Percentiles rank a stretch among this genome's conserved stretches.
Evolutionary conservation across 2,888 invertebrate species (phyloP).

Genomic region (Thecocarcelia acutangulata): DNA sequence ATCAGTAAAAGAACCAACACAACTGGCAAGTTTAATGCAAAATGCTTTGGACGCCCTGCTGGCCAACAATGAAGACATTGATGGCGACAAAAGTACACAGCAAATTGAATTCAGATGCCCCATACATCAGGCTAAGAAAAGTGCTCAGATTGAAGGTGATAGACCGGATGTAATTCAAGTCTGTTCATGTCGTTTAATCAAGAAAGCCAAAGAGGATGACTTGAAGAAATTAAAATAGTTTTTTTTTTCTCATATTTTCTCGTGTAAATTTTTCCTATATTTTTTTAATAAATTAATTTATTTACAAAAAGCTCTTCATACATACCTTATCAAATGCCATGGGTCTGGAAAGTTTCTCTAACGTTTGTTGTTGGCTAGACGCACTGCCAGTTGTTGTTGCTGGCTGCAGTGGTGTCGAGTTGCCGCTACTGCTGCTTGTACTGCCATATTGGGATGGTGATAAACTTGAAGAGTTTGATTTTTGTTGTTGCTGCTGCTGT

Average conservation of each 20-base stretch:
- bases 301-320: slow-evolving; percentile 6
- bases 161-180: slow-evolving; percentile 67
- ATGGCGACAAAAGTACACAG: slow-evolving; percentile 12
- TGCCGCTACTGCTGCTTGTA: slow-evolving; percentile 67
- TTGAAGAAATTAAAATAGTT: slow-evolving; percentile 16
- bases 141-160: slow-evolving; percentile 3
- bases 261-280: background rate
- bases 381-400: slow-evolving; percentile 62
- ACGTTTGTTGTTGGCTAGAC: slow-evolving; percentile 74
- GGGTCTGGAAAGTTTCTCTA: slow-evolving; percentile 83
- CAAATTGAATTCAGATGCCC: slow-evolving; percentile 67
- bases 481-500: slow-evolving; percentile 60
- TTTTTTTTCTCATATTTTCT: slow-evolving; percentile 8
- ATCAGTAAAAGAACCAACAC: slow-evolving; percentile 23
- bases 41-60: slow-evolving; percentile 47
- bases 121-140: slow-evolving; percentile 61
- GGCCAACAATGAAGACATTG: slow-evolving; percentile 7
- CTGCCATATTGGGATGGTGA: slow-evolving; percentile 71
- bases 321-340: slow-evolving; percentile 89
- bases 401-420: slow-evolving; percentile 56
- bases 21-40: slow-evolving; percentile 46
- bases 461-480: slow-evolving; percentile 72
- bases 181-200: slow-evolving; percentile 70
- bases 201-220: slow-evolving; percentile 34
- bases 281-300: slow-evolving; percentile 9